These are phyloP conservation scores for Dicentrarchus labrax DNA, from an alignment of 2,113 vertebrate species.

Conservation along the genomic window DNA sequence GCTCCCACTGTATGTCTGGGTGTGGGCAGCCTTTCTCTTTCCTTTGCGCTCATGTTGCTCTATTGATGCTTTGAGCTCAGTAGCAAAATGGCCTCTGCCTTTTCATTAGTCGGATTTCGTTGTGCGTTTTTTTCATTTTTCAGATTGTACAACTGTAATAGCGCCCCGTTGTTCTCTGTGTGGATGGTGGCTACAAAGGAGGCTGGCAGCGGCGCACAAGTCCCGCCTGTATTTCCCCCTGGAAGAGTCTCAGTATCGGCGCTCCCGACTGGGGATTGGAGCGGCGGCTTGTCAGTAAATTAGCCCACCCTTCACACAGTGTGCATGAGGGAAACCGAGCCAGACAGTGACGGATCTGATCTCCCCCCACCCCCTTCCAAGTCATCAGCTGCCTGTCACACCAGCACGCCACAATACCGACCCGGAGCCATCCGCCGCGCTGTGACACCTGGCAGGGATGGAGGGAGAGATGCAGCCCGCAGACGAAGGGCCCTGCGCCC, in stretches of 20 bases:
- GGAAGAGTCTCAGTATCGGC: conserved; percentile 71
- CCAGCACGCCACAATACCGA: conserved; percentile 69
- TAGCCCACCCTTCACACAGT: conserved; percentile 75
- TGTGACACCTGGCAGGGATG: conserved; percentile 81
- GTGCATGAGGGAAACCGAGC: conserved; percentile 73
- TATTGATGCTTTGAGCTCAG: conserved; percentile 48
- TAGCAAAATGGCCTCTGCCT: conserved; percentile 70
- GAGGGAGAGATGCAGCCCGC: conserved; percentile 91
- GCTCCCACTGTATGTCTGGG: background rate
- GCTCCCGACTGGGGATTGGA: conserved; percentile 90
- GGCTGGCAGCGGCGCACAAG: conserved; percentile 65
- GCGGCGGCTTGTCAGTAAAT: conserved; percentile 90
- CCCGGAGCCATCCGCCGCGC: conserved; percentile 57
- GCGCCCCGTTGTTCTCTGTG: conserved; percentile 58
- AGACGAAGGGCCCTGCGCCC: conserved; percentile 90
- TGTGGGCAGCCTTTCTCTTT: background rate
- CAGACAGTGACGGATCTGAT: conserved; percentile 79
- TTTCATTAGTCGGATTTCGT: conserved; percentile 48
- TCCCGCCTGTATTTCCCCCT: conserved; percentile 77
- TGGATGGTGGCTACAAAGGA: conserved; percentile 65
- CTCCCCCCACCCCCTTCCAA: conserved; percentile 4
- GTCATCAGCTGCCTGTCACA: conserved; percentile 72
- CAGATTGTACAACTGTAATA: conserved; percentile 40
- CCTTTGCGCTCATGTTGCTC: conserved; percentile 16
- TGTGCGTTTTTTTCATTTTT: conserved; percentile 16